These are phyloP conservation scores for Synanthedon vespiformis DNA, from an alignment of 2,888 invertebrate genomes.

Conservation along the genomic window DNA sequence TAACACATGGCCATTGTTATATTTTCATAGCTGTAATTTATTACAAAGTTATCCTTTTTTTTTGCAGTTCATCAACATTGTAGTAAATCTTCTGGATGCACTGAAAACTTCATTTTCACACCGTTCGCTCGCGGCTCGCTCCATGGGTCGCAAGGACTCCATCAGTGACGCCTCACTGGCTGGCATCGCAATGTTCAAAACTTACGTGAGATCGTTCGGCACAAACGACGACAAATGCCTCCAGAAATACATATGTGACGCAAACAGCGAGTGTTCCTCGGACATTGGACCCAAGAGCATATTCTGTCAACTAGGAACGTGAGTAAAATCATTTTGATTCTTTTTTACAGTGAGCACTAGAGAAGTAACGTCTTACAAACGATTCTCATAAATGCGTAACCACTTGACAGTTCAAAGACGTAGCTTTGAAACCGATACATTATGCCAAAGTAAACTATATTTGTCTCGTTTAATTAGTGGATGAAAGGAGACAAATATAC, in stretches of 20 bases:
- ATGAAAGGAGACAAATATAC: too few relatives aligned
- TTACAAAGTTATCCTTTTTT: conserved; percentile 1
- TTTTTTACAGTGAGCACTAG: too few relatives aligned
- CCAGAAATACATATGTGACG: conserved; percentile 90
- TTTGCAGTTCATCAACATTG: conserved; percentile 89
- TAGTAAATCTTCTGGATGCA: conserved; percentile 90
- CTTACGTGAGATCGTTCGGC: conserved; percentile 84
- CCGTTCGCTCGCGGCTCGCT: conserved; percentile 86
- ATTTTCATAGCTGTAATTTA: background rate
- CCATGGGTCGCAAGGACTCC: conserved; percentile 88
- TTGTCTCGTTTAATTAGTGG: too few relatives aligned
- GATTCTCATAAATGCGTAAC: too few relatives aligned
- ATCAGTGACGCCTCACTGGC: conserved; percentile 91
- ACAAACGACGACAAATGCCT: conserved; percentile 85
- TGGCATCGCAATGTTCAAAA: conserved; percentile 89
- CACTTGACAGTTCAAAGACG: too few relatives aligned
- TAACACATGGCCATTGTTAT: background rate
- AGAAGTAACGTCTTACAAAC: too few relatives aligned
- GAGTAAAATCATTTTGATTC: conserved; percentile 51
- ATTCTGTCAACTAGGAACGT: conserved; percentile 95
- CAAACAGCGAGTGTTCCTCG: conserved; percentile 86
- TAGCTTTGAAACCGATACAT: too few relatives aligned
- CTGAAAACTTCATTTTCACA: conserved; percentile 94
- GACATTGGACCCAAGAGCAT: conserved; percentile 86
- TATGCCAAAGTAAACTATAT: too few relatives aligned